Evolutionary conservation across 2,888 invertebrate species (phyloP), one percentile per base, ranked within the genome.

Genomic region (Neuroscelio doddi): DNA sequence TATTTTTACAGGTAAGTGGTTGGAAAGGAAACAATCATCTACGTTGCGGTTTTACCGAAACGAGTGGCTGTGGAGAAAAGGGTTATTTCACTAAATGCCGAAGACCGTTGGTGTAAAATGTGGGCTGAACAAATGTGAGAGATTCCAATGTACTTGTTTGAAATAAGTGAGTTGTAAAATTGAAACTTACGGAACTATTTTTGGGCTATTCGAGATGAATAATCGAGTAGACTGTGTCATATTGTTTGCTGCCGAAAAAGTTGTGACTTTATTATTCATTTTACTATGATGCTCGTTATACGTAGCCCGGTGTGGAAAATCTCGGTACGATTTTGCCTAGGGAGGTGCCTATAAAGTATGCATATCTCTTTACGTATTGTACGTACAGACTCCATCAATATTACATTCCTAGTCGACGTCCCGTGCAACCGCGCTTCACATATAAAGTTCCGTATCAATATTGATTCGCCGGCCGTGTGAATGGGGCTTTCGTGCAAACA

Each of bases 381-480:
- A 50, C 41, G 39, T 45, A 50, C 58, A 49, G 27, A 27, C 50
- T 39, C 9, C 47, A 64, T 65, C 56, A 65, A 65, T 59, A 65
- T 59, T 59, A 44, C 64, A 65, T 65, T 59, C 46, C 64, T 55
- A 36, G 38, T 16, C 58, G 50, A 30, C 38, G 32, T 53, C 49
- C 26, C 44, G 49, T 53, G 49, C 57, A 44, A 45, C 45, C 59
- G 64, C 64, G 59, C 51, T 55, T 55, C 64, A 50, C 59, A 64
- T 64, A 64, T 59, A 64, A 64, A 64, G 64, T 64, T 52, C 32
- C 36, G 42, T 58, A 64, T 64, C 64, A 64, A 64, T 64, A 64
- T 64, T 55, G 58, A 58, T 64, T 64, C 64, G 46, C 58, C 55
- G 39, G 29, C 64, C 58, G 58, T 46, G 64, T 64, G 64, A 57